Percentiles rank a stretch among this genome's conserved stretches.
Evolutionary conservation across 2,113 vertebrate species (phyloP).

Genomic region (Plecturocebus donacophilus): DNA sequence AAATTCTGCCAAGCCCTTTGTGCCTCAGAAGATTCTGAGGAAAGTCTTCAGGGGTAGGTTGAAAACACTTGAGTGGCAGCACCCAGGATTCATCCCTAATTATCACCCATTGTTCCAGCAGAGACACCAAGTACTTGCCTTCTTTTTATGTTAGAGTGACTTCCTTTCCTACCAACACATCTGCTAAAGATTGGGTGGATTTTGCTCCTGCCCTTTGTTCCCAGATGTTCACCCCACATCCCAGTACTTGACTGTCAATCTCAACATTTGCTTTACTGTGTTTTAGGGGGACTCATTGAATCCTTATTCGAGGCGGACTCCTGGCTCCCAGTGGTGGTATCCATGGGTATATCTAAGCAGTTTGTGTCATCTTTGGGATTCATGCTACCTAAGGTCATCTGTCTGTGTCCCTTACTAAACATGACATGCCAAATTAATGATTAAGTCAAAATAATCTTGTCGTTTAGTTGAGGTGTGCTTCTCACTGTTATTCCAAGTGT

Average conservation of each 20-base stretch:
- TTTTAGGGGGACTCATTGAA: background rate
- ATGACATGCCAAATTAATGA: background rate
- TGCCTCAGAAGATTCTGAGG: background rate
- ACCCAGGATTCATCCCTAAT: too few species aligned
- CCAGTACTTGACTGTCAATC: background rate
- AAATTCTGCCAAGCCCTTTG: background rate
- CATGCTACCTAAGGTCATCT: background rate
- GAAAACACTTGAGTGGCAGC: background rate
- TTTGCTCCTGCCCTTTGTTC: background rate
- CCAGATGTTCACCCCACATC: background rate
- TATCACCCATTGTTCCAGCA: background rate
- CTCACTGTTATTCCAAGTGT: constrained; percentile 17
- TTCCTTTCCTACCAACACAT: background rate
- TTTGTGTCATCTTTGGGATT: background rate
- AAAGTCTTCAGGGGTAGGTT: background rate
- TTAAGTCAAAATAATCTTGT: background rate
- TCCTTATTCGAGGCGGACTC: background rate
- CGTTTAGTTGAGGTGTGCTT: background rate
- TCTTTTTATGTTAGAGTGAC: too few species aligned
- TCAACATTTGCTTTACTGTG: background rate
- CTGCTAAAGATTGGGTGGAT: background rate
- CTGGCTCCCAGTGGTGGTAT: background rate
- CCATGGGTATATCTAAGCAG: background rate
- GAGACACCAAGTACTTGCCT: background rate
- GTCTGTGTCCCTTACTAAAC: background rate